Percentiles rank a stretch among this genome's conserved stretches.
phyloP scores from a whole-genome alignment of 1,140 invertebrate species.

The Drosophila biarmipes region DNA sequence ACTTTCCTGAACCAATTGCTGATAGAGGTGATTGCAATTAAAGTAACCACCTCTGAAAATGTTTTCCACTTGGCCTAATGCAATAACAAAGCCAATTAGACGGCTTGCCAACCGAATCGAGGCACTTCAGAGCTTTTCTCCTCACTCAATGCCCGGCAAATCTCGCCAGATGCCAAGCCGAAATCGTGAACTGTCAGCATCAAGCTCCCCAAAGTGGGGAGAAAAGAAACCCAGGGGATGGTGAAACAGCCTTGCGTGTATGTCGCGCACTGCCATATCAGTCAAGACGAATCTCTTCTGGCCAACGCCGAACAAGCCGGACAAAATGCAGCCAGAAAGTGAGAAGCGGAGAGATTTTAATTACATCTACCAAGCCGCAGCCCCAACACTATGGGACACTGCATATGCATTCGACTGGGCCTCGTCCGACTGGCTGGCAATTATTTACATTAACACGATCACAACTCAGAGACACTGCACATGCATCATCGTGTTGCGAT shows the following conservation, averaged over 20 bases:
- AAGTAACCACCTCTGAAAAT: constrained; percentile 1
- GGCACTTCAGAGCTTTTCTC: constrained; percentile 9
- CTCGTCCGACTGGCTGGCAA: constrained; percentile 66
- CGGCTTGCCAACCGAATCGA: constrained; percentile 39
- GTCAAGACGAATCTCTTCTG: constrained; percentile 68
- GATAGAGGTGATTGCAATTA: constrained; percentile 7
- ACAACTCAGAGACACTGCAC: constrained; percentile 83
- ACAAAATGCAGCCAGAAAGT: constrained; percentile 55
- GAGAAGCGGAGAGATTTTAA: constrained; percentile 78
- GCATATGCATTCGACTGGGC: constrained; percentile 2
- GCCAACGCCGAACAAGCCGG: constrained; percentile 56
- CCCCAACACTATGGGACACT: constrained; percentile 18
- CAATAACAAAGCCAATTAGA: constrained; percentile 56
- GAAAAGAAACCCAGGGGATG: neutral
- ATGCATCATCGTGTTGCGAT: constrained; percentile 82
- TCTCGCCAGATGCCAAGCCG: constrained; percentile 59
- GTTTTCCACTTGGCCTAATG: constrained; percentile 5
- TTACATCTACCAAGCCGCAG: constrained; percentile 61
- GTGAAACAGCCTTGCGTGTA: constrained; percentile 63
- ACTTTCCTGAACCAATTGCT: neutral
- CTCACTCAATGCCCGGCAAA: constrained; percentile 25
- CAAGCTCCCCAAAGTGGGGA: constrained; percentile 12
- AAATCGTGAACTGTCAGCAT: constrained; percentile 70
- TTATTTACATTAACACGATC: constrained; percentile 84
- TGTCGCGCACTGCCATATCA: constrained; percentile 72